Conservation (phyloP, 2,888 invertebrate species). For the Temnothorax unifasciatus region DNA sequence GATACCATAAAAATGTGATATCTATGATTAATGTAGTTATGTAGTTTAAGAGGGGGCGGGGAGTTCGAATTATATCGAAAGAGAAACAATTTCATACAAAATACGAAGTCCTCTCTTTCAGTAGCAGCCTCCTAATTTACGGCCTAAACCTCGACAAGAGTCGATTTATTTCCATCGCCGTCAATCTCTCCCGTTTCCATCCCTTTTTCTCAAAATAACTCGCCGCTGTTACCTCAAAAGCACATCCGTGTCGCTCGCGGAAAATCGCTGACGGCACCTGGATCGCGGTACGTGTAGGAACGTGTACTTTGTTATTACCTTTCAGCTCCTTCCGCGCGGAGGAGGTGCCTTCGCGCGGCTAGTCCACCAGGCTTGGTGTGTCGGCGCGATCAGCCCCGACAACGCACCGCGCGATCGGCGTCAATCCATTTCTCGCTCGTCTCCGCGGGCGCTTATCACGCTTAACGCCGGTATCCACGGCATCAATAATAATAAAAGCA, state of each 20-base stretch:
- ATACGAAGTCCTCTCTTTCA: background rate
- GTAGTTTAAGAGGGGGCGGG: background rate
- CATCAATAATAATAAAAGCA: constrained; percentile 61
- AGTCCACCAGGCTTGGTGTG: background rate
- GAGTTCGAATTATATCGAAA: background rate
- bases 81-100: background rate
- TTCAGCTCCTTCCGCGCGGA: constrained; percentile 43
- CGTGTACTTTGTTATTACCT: constrained; percentile 52
- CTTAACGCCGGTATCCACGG: constrained; percentile 45
- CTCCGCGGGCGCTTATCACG: constrained; percentile 47
- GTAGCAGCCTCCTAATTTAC: background rate
- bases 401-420: constrained; percentile 38
- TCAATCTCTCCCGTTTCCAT: constrained; percentile 27
- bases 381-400: constrained; percentile 41
- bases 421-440: constrained; percentile 53
- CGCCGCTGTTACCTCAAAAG: constrained; percentile 33
- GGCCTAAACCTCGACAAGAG: background rate
- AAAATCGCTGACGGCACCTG: constrained; percentile 49
- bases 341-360: constrained; percentile 1
- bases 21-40: background rate
- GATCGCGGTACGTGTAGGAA: constrained; percentile 38
- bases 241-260: constrained; percentile 42
- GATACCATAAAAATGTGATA: background rate
- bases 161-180: constrained; percentile 44
- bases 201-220: constrained; percentile 18